Evolutionary conservation across 2,797 vertebrate genomes (phyloP).

Genomic region (Adrianichthys oophorus): DNA sequence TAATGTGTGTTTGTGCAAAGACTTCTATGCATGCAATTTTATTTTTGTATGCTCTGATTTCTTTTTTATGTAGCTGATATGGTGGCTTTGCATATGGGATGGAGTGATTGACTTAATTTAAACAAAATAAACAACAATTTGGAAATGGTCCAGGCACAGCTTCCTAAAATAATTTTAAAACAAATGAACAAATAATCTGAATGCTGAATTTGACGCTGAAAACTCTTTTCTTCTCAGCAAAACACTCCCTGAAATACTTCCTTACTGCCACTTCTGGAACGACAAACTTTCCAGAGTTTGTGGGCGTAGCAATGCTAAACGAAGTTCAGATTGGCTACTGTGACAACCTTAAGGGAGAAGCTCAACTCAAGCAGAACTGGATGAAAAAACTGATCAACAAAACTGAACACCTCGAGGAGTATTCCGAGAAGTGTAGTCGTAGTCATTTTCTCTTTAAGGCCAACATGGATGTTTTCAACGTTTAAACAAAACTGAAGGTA

Average conservation of each 20-base stretch:
- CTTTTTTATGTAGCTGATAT: too few relatives aligned
- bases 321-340: constrained; percentile 9
- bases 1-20: too few relatives aligned
- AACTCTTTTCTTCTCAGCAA: constrained; percentile 13
- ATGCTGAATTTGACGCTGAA: not conserved
- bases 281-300: constrained; percentile 38
- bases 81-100: too few relatives aligned
- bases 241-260: constrained; percentile 36
- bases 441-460: constrained; percentile 18
- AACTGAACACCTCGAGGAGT: constrained; percentile 26
- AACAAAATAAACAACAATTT: too few relatives aligned
- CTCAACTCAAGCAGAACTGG: constrained; percentile 36
- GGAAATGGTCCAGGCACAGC: too few relatives aligned
- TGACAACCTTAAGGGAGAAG: constrained; percentile 31
- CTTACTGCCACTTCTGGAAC: constrained; percentile 17
- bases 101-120: too few relatives aligned
- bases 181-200: too few relatives aligned
- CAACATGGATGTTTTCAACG: constrained; percentile 6
- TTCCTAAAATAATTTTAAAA: too few relatives aligned
- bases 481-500: constrained; percentile 52
- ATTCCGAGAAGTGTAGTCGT: not conserved
- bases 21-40: too few relatives aligned
- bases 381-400: not conserved
- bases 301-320: constrained; percentile 1
- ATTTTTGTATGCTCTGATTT: too few relatives aligned